Conservation (phyloP, 2,888 invertebrate species). For the Cryptocheilus praepositus region DNA sequence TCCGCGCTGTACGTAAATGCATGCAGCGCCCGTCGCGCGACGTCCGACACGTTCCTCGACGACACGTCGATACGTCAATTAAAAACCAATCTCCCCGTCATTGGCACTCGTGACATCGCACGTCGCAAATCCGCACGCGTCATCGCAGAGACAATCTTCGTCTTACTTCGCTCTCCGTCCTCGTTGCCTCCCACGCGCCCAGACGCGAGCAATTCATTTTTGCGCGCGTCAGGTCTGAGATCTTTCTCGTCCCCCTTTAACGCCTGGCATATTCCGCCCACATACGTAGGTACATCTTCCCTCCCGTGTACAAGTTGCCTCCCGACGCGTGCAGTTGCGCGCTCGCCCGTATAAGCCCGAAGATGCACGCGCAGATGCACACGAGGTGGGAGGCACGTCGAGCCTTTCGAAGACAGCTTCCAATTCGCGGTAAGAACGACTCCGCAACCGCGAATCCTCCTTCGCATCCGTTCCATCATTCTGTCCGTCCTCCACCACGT, state of each 20-base stretch:
- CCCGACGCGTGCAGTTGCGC: constrained; percentile 27
- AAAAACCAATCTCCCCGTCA: no score
- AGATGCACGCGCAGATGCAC: constrained; percentile 18
- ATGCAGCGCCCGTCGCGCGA: no score
- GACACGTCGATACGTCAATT: no score
- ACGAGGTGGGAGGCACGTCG: constrained; percentile 24
- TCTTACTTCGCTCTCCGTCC: no score
- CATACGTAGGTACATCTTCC: not conserved
- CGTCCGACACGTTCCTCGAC: no score
- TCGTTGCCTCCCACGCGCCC: not conserved
- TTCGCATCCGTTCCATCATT: not conserved
- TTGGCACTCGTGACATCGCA: no score
- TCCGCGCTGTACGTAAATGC: no score
- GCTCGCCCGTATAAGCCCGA: constrained; percentile 29
- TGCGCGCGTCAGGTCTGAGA: no score
- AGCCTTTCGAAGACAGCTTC: constrained; percentile 20
- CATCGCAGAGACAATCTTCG: no score
- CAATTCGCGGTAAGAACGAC: constrained; percentile 8
- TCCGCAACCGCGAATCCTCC: constrained; percentile 10
- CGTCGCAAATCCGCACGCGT: no score
- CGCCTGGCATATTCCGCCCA: constrained; percentile 31
- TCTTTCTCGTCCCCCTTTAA: constrained; percentile 3
- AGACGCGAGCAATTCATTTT: not conserved
- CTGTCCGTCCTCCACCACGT: constrained; percentile 28
- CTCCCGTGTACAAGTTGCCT: constrained; percentile 25